Percentiles rank a stretch among this genome's conserved stretches.
Conservation (phyloP, 2,888 invertebrate genomes). For the Euzetes globulus region DNA sequence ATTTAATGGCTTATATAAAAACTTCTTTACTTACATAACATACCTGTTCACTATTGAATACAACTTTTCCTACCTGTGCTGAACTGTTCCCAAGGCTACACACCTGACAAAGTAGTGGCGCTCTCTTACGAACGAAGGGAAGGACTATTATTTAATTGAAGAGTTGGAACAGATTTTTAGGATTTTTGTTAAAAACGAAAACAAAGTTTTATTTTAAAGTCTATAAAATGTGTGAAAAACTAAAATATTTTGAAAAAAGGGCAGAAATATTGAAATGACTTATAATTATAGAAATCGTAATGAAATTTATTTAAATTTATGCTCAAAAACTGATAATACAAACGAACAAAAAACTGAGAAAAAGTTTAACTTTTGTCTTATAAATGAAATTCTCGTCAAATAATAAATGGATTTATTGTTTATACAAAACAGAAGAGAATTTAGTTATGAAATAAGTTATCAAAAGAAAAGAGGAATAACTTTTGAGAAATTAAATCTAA, state of each 20-base stretch:
- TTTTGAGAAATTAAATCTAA: background rate
- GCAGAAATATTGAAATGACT: too few species aligned
- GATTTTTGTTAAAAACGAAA: too few species aligned
- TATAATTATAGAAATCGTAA: background rate
- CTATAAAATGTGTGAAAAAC: too few species aligned
- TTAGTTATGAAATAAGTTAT: background rate
- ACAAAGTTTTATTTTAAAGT: too few species aligned
- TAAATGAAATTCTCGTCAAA: background rate
- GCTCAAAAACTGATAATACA: background rate
- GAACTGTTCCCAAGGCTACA: background rate
- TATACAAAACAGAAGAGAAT: background rate
- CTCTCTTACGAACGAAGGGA: too few species aligned
- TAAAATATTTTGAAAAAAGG: too few species aligned
- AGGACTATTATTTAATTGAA: too few species aligned
- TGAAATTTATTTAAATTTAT: background rate
- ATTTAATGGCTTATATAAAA: background rate
- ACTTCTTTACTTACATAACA: background rate
- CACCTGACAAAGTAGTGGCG: too few species aligned
- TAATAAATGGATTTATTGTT: background rate
- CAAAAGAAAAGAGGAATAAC: background rate
- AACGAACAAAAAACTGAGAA: background rate
- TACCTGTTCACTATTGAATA: background rate
- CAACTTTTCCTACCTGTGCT: background rate
- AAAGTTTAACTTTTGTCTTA: background rate
- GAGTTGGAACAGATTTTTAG: too few species aligned